Evolutionary conservation across 2,797 vertebrate genomes (phyloP).

Genomic region (Acanthopagrus latus): DNA sequence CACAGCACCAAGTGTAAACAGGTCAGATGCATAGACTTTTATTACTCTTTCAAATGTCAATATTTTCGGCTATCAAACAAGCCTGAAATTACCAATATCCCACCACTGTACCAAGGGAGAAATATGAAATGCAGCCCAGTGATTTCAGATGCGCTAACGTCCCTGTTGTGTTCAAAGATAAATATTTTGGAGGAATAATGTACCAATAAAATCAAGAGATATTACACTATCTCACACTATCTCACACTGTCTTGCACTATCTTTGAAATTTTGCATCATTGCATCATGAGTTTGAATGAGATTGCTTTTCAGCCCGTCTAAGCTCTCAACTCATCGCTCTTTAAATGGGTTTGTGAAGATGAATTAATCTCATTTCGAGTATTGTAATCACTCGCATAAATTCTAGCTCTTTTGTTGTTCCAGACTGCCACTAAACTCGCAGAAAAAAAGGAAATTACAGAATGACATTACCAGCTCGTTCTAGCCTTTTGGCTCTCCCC

Average conservation of each 20-base stretch:
- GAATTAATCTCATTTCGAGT: constrained; percentile 6
- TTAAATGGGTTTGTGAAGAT: constrained; percentile 10
- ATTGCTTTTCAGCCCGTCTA: neutral
- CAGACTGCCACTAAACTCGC: constrained; percentile 14
- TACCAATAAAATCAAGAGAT: neutral
- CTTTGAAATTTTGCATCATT: neutral
- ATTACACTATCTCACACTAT: neutral
- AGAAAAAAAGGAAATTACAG: constrained; percentile 32
- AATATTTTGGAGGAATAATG: constrained; percentile 13
- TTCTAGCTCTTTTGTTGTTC: constrained; percentile 16
- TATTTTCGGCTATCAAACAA: constrained; percentile 49
- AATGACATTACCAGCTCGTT: constrained; percentile 21
- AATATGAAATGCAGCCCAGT: constrained; percentile 29
- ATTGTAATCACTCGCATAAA: constrained; percentile 11
- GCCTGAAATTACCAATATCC: constrained; percentile 33
- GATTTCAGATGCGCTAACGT: constrained; percentile 20
- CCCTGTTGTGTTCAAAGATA: constrained; percentile 25
- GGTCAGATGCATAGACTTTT: constrained; percentile 49
- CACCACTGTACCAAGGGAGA: constrained; percentile 5
- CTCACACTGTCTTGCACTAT: neutral
- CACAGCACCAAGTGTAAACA: constrained; percentile 47
- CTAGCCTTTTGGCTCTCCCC: constrained; percentile 21
- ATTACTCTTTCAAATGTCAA: constrained; percentile 63
- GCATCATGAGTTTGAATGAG: constrained; percentile 10
- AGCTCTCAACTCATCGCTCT: neutral